phyloP scores from a whole-genome alignment of 1,140 invertebrate genomes.

The Drosophila ambigua region DNA sequence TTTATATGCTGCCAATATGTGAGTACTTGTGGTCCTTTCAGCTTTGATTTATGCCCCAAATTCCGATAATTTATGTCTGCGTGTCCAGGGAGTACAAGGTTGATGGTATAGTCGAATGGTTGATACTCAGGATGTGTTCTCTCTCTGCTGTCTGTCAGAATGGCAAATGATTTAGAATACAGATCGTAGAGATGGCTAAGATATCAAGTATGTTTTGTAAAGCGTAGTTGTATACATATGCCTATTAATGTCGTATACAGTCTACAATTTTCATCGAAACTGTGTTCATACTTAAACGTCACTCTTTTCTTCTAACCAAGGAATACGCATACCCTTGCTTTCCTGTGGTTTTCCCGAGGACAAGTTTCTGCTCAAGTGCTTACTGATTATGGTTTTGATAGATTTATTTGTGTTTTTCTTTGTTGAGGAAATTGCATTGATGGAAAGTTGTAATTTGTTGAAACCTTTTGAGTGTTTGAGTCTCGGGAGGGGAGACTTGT shows the following conservation, averaged over 20 bases:
- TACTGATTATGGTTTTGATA: conserved; percentile 72
- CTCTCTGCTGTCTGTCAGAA: too few species aligned
- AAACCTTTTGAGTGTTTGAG: conserved; percentile 49
- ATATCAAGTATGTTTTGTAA: too few species aligned
- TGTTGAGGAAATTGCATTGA: conserved; percentile 50
- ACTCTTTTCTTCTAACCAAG: too few species aligned
- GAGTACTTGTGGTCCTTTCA: conserved; percentile 49
- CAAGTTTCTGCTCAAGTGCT: conserved; percentile 41
- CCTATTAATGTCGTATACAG: neutral
- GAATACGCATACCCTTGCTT: too few species aligned
- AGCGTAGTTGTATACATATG: too few species aligned
- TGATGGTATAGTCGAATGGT: conserved; percentile 3
- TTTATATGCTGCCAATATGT: conserved; percentile 67
- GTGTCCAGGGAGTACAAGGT: neutral
- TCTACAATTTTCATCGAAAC: too few species aligned
- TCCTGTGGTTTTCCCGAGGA: conserved; percentile 14
- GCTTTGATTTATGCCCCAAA: conserved; percentile 69
- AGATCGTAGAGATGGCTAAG: too few species aligned
- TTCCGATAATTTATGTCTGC: conserved; percentile 72
- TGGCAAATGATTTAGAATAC: too few species aligned
- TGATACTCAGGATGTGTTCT: conserved; percentile 14
- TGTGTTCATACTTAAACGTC: neutral
- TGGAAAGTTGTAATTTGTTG: conserved; percentile 70
- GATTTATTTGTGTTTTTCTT: conserved; percentile 51
- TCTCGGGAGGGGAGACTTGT: conserved; percentile 15